Percentiles rank a stretch among this genome's conserved stretches.
Evolutionary conservation across 2,888 invertebrate genomes (phyloP).

Genomic region (Muschampia plurimacula): DNA sequence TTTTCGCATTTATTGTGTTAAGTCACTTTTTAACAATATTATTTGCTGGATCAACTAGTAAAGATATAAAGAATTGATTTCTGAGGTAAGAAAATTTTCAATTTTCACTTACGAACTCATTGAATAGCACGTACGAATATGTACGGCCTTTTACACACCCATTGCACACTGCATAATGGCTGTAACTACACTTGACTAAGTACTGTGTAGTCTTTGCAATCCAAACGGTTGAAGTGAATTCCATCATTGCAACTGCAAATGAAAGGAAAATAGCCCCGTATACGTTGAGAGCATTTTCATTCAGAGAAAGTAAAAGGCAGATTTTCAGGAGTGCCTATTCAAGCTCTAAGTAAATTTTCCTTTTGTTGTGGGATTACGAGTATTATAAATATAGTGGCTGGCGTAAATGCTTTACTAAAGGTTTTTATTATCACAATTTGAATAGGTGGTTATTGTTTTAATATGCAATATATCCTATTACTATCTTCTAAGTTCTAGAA

Average conservation of each 20-base stretch:
- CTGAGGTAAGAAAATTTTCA: too few relatives aligned
- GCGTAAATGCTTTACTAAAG: not conserved
- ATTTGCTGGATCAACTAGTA: too few relatives aligned
- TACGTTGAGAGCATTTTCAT: conserved; percentile 26
- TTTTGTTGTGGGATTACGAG: not conserved
- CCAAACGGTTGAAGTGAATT: conserved; percentile 30
- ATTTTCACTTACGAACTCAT: not conserved
- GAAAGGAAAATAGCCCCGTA: conserved; percentile 35
- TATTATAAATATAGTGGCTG: conserved; percentile 15
- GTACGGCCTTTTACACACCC: not conserved
- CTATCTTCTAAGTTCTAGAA: too few relatives aligned
- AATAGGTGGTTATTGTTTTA: too few relatives aligned
- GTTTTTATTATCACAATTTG: too few relatives aligned
- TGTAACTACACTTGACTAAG: conserved; percentile 32
- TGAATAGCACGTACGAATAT: not conserved
- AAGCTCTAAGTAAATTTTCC: conserved; percentile 25
- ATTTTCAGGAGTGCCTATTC: conserved; percentile 27
- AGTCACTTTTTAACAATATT: too few relatives aligned
- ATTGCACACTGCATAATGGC: conserved; percentile 26
- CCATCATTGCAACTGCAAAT: conserved; percentile 29
- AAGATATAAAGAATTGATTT: too few relatives aligned
- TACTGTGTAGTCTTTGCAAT: conserved; percentile 29
- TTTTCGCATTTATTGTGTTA: too few relatives aligned
- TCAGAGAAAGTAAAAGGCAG: conserved; percentile 29
- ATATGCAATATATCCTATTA: too few relatives aligned